Base-by-base conservation (phyloP, 2,888 invertebrate species). In the Pyrrhosoma nymphula region DNA sequence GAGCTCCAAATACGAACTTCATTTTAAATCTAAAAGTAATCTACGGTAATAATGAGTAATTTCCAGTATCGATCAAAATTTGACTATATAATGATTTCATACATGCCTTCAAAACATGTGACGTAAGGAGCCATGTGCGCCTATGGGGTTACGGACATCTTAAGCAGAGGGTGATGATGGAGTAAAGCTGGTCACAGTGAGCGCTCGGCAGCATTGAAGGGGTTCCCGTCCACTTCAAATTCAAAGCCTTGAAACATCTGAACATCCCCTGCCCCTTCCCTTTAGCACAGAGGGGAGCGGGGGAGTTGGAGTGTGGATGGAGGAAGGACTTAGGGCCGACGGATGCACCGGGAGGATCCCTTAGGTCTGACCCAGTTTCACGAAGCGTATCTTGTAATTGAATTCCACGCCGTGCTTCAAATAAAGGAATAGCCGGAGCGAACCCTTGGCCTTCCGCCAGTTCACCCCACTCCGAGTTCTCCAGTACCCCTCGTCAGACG, bases 371-470 rank as follows among this genome's bases (percentile, higher is more conserved):
- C 93, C 93, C 69, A 93, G 69, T 93, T 93, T 75, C 93, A 23
- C 69, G 39, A 75, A 69, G 69, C 93, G 93, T 93, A 69, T 93
- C 93, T 26, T 93, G 93, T 93, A 93, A 93, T 93, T 93, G 93
- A 93, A 93, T 93, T 93, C 93, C 93, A 47, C 63, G 35, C 69
- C 69, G 93, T 69, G 47, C 93, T 75, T 93, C 93, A 93, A 75
- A 93, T 93, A 93, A 93, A 93, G 93, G 69, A 69, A 93, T 56
- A 47, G 55, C 89, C 56, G 47, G 82, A 18, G 18, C 26, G 56
- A 56, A 39, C 89, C 56, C 88, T 88, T 0, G 89, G 55, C 55
- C 82, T 35, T 35, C 82, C 35, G 35, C 35, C 82, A 16, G 16
- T 16, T n/a, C 69, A 6, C 69, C n/a, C n/a, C n/a, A 12, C 69